Base-by-base conservation (phyloP, 2,888 invertebrate genomes). In the Saturnia japonica region DNA sequence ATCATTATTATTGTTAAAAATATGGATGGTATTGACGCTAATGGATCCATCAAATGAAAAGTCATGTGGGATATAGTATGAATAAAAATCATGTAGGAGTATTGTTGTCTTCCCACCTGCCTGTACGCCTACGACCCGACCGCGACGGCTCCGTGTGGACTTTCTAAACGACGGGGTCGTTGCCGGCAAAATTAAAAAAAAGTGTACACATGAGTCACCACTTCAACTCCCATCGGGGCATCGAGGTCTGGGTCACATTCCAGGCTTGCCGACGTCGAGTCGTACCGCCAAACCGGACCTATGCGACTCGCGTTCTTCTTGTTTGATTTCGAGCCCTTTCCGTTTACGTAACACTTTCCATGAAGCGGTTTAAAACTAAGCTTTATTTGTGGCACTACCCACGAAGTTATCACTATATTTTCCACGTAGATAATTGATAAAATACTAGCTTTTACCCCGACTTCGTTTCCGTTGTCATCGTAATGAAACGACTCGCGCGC, bases 161-260 rank as follows among this genome's bases (percentile, higher is more conserved):
- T 91, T 91, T 91, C 91, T 89, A 91, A 90, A 86, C 77, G 78
- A 80, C 83, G 82, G 84, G 84, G 83, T 82, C 78, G 80, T 75
- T 75, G 77, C 73, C 75, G 72, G 73, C 74, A 68, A 83, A 83
- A 81, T 81, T 81, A 81, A 79, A 76, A 79, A 80, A 82, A 82
- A 83, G 80, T 82, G 76, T 80, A 83, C 80, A 78, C 79, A 80
- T 93, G 93, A 93, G 89, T 93, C 93, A 93, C 85, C 83, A 80
- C 78, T 77, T 83, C 84, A 84, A 83, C 84, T 88, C 6, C 88
- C 89, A n/a, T n/a, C n/a, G n/a, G n/a, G n/a, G n/a, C 88, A 82
- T 82, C 82, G 88, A 84, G 87, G 89, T 90, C 88, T 92, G 92
- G 93, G 92, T 93, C 90, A 91, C 93, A 94, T 94, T 93, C 93